Conservation (phyloP, 2,113 vertebrate species). For the Cettia cetti region DNA sequence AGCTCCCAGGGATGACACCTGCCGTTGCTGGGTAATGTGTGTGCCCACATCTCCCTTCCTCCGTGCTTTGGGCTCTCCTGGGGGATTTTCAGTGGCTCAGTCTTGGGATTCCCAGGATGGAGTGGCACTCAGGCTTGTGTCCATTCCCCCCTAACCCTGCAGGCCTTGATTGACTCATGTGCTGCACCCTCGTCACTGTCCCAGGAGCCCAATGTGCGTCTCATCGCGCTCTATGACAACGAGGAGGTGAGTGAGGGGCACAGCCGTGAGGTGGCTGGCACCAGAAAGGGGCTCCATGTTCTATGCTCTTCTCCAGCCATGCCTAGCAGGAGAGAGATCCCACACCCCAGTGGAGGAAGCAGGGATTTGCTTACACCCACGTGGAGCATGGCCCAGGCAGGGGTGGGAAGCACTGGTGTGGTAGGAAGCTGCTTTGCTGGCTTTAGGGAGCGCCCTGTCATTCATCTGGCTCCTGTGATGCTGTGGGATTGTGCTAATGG, state of each 20-base stretch:
- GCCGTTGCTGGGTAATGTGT: rapidly evolving
- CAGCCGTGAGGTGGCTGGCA: rapidly evolving
- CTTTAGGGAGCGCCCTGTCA: not conserved
- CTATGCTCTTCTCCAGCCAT: rapidly evolving
- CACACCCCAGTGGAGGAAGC: not conserved
- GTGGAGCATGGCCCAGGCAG: not conserved
- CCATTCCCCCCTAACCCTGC: not conserved
- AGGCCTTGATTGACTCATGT: conserved; percentile 88
- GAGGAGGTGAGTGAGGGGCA: conserved; percentile 83
- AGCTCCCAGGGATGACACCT: not conserved
- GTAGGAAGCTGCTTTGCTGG: not conserved
- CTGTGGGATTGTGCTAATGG: not conserved
- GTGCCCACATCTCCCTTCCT: not conserved
- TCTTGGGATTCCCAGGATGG: not conserved
- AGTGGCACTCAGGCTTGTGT: not conserved
- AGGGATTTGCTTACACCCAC: not conserved
- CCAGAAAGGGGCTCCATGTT: not conserved
- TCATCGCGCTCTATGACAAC: conserved; percentile 92
- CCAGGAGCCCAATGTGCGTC: conserved; percentile 84
- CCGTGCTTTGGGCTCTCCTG: not conserved
- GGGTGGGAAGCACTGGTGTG: not conserved
- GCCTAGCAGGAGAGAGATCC: not conserved
- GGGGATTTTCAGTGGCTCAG: not conserved
- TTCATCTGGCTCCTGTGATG: no score
- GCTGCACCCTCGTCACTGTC: conserved; percentile 74